Conservation (phyloP, 1,140 invertebrate species). For the Drosophila obscura region DNA sequence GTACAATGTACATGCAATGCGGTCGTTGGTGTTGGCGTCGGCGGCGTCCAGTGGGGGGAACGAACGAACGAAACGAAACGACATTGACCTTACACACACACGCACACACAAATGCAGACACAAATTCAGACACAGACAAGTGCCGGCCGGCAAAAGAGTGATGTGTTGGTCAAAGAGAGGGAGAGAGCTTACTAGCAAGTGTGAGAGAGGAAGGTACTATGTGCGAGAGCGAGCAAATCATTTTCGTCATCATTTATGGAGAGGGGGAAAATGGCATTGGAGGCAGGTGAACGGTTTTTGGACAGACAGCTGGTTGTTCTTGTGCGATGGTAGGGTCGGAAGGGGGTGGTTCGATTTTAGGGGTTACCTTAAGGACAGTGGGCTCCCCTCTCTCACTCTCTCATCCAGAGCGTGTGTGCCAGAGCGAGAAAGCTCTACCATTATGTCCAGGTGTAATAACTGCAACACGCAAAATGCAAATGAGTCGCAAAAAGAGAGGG, state of each 20-base stretch:
- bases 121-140: conserved; percentile 10
- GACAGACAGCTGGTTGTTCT: conserved; percentile 11
- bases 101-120: conserved; percentile 4
- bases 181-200: conserved; percentile 5
- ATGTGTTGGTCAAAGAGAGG: conserved; percentile 30
- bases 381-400: background rate
- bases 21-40: conserved; percentile 8
- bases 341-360: background rate
- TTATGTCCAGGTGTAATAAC: conserved; percentile 42
- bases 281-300: conserved; percentile 55
- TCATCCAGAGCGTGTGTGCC: background rate
- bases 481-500: conserved; percentile 26
- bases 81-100: conserved; percentile 80
- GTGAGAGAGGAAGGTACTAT: conserved; percentile 12
- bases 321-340: no score
- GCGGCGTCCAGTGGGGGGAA: conserved; percentile 8
- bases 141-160: conserved; percentile 45
- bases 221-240: conserved; percentile 39
- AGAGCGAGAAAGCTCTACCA: conserved; percentile 18
- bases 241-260: conserved; percentile 71
- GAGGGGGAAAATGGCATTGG: conserved; percentile 31
- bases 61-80: conserved; percentile 58
- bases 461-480: conserved; percentile 52
- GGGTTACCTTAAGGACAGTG: conserved; percentile 20
- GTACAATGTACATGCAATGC: conserved; percentile 70